These are phyloP conservation scores for Hylaeus anthracinus DNA, from an alignment of 1,140 invertebrate species.

Conservation along the genomic window DNA sequence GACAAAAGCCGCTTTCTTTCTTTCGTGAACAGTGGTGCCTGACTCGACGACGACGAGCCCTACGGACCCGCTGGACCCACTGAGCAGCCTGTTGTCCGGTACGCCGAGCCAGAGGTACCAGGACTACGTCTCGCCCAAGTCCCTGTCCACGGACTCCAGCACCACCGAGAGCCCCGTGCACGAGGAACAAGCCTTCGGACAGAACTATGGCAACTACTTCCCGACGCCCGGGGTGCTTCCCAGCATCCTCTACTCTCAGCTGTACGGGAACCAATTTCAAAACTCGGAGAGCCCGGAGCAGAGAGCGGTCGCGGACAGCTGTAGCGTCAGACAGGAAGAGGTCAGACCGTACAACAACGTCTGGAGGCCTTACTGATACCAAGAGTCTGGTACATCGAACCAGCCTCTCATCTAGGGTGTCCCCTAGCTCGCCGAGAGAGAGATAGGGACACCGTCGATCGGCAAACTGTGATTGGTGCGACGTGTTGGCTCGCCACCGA, in stretches of 20 bases:
- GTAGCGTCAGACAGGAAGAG: conserved; percentile 78
- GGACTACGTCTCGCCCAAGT: conserved; percentile 83
- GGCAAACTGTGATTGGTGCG: conserved; percentile 45
- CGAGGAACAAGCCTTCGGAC: conserved; percentile 85
- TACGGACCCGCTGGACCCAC: conserved; percentile 84
- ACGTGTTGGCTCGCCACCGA: conserved; percentile 32
- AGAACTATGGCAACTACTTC: conserved; percentile 86
- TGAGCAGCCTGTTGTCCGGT: conserved; percentile 84
- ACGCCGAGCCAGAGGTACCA: conserved; percentile 78
- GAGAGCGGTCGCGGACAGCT: conserved; percentile 74
- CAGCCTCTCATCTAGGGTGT: conserved; percentile 24
- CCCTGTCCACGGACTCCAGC: conserved; percentile 90
- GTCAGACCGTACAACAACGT: conserved; percentile 80
- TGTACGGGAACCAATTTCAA: conserved; percentile 90
- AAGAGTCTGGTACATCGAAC: conserved; percentile 7
- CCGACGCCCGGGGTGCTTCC: conserved; percentile 85
- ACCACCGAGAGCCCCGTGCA: conserved; percentile 91
- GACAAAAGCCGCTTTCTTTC: conserved; percentile 15
- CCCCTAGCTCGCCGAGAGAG: not conserved
- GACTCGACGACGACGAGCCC: conserved; percentile 87
- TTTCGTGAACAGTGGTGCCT: conserved; percentile 83
- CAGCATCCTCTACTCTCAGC: conserved; percentile 90
- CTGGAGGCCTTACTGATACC: conserved; percentile 77
- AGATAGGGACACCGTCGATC: not conserved
- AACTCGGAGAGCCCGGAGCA: conserved; percentile 82